A percentile compares a stretch with the other conserved stretches of the same genome.
Conservation (phyloP, 23 tunicate species). For the Styela clava region DNA sequence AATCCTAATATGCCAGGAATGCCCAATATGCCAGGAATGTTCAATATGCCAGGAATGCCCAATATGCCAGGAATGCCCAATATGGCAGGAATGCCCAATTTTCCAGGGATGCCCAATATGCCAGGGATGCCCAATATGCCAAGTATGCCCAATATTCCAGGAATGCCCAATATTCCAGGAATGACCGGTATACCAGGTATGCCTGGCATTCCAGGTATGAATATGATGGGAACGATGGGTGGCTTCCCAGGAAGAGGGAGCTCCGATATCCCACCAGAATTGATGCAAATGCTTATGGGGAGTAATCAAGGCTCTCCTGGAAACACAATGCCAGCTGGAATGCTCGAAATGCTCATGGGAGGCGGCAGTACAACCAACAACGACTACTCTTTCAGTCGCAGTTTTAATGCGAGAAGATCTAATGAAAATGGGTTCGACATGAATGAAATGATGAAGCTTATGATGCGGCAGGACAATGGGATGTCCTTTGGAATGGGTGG, state of each 20-base stretch:
- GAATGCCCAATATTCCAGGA: neutral
- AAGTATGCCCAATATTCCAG: slow-evolving; percentile 2
- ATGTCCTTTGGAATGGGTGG: neutral
- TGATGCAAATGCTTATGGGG: neutral
- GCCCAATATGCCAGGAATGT: neutral
- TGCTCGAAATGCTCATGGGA: neutral
- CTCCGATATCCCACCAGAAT: neutral
- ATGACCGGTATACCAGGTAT: neutral
- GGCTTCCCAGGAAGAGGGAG: neutral
- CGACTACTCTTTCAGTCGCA: neutral
- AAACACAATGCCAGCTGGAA: neutral
- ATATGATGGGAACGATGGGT: neutral
- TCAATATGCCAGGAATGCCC: neutral
- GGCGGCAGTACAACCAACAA: neutral
- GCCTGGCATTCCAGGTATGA: neutral
- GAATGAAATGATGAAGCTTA: neutral
- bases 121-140: slow-evolving; percentile 16
- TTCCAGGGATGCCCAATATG: neutral
- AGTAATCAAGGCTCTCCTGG: neutral
- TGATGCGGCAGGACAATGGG: neutral
- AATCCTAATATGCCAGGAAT: slow-evolving; percentile 1
- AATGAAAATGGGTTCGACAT: neutral
- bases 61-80: neutral
- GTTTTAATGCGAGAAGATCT: neutral
- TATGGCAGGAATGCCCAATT: neutral